A percentile compares a stretch with the other conserved stretches of the same genome.
Evolutionary conservation across 2,113 vertebrate species (phyloP).

Genomic region (Pelvicachromis taeniatus): DNA sequence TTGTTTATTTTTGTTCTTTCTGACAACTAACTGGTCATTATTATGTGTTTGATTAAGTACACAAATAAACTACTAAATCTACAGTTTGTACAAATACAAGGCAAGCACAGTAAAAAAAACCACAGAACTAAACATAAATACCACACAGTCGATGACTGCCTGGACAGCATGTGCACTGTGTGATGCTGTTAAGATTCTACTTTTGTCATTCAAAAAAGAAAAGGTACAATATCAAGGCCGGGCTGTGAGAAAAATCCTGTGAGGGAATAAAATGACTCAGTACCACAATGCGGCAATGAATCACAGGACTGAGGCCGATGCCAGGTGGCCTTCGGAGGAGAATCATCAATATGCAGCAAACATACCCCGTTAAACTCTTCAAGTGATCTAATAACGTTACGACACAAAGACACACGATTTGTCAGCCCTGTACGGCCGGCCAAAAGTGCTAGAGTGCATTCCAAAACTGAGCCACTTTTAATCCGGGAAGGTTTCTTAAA

Average conservation of each 20-base stretch:
- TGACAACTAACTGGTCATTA: neutral
- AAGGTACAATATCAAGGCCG: neutral
- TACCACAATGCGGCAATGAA: slow-evolving; percentile 43
- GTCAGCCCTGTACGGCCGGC: neutral
- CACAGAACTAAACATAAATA: neutral
- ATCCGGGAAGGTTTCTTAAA: neutral
- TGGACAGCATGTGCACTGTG: neutral
- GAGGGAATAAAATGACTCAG: slow-evolving; percentile 59
- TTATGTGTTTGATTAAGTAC: neutral
- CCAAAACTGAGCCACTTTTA: neutral
- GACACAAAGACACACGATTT: neutral
- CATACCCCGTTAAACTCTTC: neutral
- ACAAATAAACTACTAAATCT: neutral
- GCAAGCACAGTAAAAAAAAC: neutral
- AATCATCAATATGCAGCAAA: slow-evolving; percentile 39
- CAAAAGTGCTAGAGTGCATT: neutral
- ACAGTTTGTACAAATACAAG: neutral
- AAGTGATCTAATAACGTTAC: neutral
- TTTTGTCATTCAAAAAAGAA: neutral
- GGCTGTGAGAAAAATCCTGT: slow-evolving; percentile 9
- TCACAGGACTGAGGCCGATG: slow-evolving; percentile 40
- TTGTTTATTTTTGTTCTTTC: neutral
- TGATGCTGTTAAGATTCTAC: neutral
- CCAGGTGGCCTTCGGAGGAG: slow-evolving; percentile 18
- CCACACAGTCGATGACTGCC: neutral